Percentiles rank a stretch among this genome's conserved stretches.
phyloP scores from a whole-genome alignment of 2,888 invertebrate species.

The Monoplex corrugatus region DNA sequence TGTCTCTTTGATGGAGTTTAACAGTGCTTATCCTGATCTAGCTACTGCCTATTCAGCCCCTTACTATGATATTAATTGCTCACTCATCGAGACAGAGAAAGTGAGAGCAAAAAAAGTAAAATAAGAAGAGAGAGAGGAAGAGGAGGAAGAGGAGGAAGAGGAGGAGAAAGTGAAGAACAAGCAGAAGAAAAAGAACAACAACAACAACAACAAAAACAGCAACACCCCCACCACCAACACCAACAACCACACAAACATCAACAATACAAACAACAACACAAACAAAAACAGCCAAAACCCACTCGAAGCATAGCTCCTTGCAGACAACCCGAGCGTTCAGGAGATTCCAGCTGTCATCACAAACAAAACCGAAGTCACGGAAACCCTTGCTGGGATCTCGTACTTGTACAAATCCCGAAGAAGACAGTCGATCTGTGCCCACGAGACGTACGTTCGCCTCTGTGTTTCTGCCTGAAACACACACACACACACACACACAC shows the following conservation, averaged over 20 bases:
- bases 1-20: no score
- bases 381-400: not conserved
- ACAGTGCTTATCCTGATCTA: no score
- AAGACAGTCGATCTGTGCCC: not conserved
- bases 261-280: not conserved
- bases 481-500: conserved; percentile 18
- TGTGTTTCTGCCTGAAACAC: not conserved
- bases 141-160: not conserved
- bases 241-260: not conserved
- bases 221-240: not conserved
- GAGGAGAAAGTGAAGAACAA: not conserved
- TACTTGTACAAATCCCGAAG: conserved; percentile 1
- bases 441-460: not conserved
- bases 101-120: no score
- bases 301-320: conserved; percentile 31
- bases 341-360: conserved; percentile 19
- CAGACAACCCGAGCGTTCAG: conserved; percentile 25
- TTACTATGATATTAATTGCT: no score
- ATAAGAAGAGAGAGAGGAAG: no score
- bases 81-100: no score
- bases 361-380: conserved; percentile 10
- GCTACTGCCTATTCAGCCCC: no score
- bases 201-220: no score
- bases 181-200: no score
- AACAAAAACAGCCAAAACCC: not conserved